phyloP scores from a whole-genome alignment of 2,797 vertebrate genomes.

The Sebastes steindachneri region DNA sequence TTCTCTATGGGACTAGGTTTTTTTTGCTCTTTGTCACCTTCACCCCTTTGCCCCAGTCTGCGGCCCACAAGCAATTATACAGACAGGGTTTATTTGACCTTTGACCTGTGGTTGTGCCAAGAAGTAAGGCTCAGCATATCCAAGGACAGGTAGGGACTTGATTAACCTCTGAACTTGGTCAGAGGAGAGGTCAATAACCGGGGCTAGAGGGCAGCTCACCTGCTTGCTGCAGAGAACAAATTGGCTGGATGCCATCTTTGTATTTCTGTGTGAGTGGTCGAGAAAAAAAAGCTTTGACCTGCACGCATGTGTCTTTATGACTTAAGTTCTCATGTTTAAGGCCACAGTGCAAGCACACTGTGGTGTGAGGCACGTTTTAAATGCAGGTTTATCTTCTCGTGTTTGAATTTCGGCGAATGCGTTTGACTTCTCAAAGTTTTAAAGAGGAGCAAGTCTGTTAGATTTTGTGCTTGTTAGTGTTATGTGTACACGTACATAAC shows the following conservation, averaged over 20 bases:
- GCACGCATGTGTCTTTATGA: neutral
- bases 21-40: conserved; percentile 76
- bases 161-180: conserved; percentile 82
- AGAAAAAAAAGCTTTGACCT: conserved; percentile 18
- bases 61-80: conserved; percentile 77
- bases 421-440: conserved; percentile 36
- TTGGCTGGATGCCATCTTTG: conserved; percentile 65
- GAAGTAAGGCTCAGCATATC: conserved; percentile 72
- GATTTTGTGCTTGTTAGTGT: conserved; percentile 20
- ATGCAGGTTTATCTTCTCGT: neutral
- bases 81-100: conserved; percentile 80
- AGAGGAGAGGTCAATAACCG: conserved; percentile 75
- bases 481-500: conserved; percentile 18
- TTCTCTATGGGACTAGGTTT: conserved; percentile 49
- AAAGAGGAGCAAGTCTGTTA: neutral
- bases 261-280: conserved; percentile 26
- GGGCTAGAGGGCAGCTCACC: conserved; percentile 62
- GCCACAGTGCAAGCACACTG: neutral
- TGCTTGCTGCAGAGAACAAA: conserved; percentile 62
- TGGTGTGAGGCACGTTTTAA: conserved; percentile 2
- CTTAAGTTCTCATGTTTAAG: conserved; percentile 4
- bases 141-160: conserved; percentile 80
- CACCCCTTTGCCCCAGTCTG: conserved; percentile 71
- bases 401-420: conserved; percentile 4
- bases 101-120: conserved; percentile 66